Base-by-base conservation (phyloP, 2,888 invertebrate genomes). In the Bugulina stolonifera region DNA sequence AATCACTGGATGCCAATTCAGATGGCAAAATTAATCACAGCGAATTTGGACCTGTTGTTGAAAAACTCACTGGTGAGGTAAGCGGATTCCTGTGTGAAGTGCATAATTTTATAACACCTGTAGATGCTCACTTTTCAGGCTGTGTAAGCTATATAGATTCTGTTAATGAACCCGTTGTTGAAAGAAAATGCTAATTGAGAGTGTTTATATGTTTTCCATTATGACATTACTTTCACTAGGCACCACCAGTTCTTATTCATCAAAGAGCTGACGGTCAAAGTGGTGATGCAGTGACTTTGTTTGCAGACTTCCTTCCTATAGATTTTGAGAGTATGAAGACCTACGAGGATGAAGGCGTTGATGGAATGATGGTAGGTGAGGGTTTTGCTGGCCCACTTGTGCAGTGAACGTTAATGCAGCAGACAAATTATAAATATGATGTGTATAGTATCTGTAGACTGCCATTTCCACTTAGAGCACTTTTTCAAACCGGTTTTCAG, bases 31-130 rank as follows among this genome's bases (percentile, higher is more conserved):
- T 73, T 18, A 69, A 35, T 29, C 23, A 29, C n/a, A 43, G 23
- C 2, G 73, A 73, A 69, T 73, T 73, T 57, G 73, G 69, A 14
- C 35, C 55, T 23, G 54, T 73, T 23, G 69, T 72, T 0, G 52
- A 69, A 25, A 72, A 72, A 57, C 35, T 73, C 22, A 72, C 72
- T 14, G 35, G 43, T 2, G 5, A 72, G 72, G 73, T 73, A 69
- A 71, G 34, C n/a, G 34, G 43, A 43, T 43, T n/a, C n/a, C n/a
- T n/a, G n/a, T n/a, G n/a, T n/a, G n/a, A n/a, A n/a, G n/a, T n/a
- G n/a, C n/a, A n/a, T n/a, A n/a, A n/a, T n/a, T n/a, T n/a, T n/a
- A n/a, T n/a, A n/a, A n/a, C n/a, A n/a, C n/a, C n/a, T n/a, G n/a
- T n/a, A n/a, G n/a, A n/a, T n/a, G n/a, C n/a, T n/a, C n/a, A n/a